These are phyloP conservation scores for Cryptus armator DNA, from an alignment of 2,888 invertebrate species.

Conservation along the genomic window DNA sequence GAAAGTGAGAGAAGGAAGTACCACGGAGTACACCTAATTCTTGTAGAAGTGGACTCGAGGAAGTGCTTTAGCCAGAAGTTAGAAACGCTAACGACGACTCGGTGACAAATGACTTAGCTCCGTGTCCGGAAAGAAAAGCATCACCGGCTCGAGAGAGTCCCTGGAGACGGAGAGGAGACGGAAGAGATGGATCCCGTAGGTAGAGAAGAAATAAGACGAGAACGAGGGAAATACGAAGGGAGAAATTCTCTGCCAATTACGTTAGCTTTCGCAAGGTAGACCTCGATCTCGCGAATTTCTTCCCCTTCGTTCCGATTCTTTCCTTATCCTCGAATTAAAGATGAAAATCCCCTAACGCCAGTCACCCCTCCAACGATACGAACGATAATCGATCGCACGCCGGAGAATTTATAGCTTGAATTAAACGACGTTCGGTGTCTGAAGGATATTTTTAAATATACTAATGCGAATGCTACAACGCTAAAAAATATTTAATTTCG, in stretches of 20 bases:
- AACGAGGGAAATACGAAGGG: conserved; percentile 29
- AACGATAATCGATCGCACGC: conserved; percentile 13
- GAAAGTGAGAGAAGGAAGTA: conserved; percentile 20
- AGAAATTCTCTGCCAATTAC: conserved; percentile 48
- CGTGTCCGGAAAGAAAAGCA: conserved; percentile 65
- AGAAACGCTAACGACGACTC: conserved; percentile 69
- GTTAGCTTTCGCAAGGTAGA: not conserved
- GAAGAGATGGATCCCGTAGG: conserved; percentile 37
- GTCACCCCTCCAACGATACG: conserved; percentile 15
- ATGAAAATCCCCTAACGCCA: conserved; percentile 13
- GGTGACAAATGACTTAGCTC: conserved; percentile 66
- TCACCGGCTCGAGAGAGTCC: conserved; percentile 40
- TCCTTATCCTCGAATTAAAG: conserved; percentile 25
- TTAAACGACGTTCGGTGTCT: not conserved
- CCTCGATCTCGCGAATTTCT: not conserved
- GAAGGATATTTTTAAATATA: not conserved
- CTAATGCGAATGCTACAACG: too few species aligned
- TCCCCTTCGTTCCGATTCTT: conserved; percentile 6
- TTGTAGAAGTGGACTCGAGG: conserved; percentile 48
- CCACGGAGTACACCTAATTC: conserved; percentile 58
- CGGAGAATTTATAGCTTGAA: not conserved
- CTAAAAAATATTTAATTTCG: too few species aligned
- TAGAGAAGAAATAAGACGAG: conserved; percentile 1
- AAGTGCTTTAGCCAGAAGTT: conserved; percentile 63
- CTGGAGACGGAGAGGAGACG: conserved; percentile 42